Base-by-base conservation (phyloP, 1,140 invertebrate species). In the Neodiprion pinetum region DNA sequence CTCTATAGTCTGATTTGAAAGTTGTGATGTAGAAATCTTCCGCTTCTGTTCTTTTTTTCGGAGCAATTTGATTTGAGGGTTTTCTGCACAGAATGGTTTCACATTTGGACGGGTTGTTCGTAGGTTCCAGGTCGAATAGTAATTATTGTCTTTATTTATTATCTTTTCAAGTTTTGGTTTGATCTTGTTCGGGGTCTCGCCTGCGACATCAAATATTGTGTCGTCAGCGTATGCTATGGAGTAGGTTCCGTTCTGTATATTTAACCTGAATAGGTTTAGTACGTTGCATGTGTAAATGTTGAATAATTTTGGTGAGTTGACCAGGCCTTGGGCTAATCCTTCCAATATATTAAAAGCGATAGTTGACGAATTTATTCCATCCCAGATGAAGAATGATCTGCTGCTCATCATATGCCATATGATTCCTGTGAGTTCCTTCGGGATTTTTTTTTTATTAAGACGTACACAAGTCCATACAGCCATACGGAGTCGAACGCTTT, bases 401-500 rank as follows among this genome's bases (percentile, higher is more conserved):
- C 9, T 9, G 50, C 9, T 10, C 9, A 53, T 53, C 50, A 53
- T 53, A 53, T 53, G 9, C 50, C 50, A 53, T 53, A 53, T 53
- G 9, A 53, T 53, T 9, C 14, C 9, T 9, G 14, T 53, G 50
- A 53, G 50, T 14, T 14, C 9, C 14, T 14, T 53, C 50, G 50
- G 50, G 50, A 53, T 10, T 9, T 10, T 9, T 9, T 53, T 53
- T 9, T 53, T 53, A 14, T 53, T 9, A 14, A 53, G 50, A 10
- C 14, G 14, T 10, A 53, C 9, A 53, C 14, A 10, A 53, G 14
- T 9, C 75, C 72, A 23, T 74, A 48, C 1, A 74, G 61, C 76
- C 78, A 77, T 0, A 79, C 78, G 0, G 76, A 69, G 48, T 79
- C 78, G 17, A 79, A 79, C 0, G 76, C 73, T 71, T 77, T 77